Conservation (phyloP, 2,888 invertebrate species). For the Allygus modestus region DNA sequence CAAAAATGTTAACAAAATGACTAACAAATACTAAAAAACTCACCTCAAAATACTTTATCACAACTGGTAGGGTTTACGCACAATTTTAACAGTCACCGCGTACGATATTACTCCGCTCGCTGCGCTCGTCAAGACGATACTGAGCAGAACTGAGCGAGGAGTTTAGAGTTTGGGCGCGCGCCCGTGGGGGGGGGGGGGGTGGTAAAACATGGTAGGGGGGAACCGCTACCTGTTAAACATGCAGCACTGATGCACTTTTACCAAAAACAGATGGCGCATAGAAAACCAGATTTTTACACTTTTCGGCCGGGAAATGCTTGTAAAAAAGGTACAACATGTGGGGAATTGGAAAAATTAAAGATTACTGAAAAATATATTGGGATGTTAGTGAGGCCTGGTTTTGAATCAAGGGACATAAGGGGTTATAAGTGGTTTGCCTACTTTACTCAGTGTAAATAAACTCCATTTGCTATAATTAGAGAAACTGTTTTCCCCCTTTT, state of each 20-base stretch:
- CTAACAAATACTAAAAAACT: too few species aligned
- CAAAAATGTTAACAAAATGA: too few species aligned
- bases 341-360: background rate
- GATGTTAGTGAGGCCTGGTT: too few species aligned
- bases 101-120: background rate
- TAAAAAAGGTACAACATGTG: background rate
- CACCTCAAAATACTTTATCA: too few species aligned
- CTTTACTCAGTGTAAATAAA: too few species aligned
- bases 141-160: background rate
- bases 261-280: constrained; percentile 7
- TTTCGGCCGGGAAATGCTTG: background rate
- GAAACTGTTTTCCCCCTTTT: too few species aligned
- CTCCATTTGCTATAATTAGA: too few species aligned
- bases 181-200: background rate
- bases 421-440: too few species aligned
- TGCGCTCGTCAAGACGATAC: background rate
- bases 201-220: background rate
- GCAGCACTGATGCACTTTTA: constrained; percentile 12
- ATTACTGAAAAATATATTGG: too few species aligned
- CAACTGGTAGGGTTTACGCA: background rate
- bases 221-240: constrained; percentile 25
- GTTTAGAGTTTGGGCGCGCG: background rate
- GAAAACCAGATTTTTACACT: background rate
- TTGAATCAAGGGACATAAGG: too few species aligned
- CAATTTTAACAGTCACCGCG: background rate